Evolutionary conservation across 1,140 invertebrate species (phyloP).

Genomic region (Caenorhabditis brenneri): DNA sequence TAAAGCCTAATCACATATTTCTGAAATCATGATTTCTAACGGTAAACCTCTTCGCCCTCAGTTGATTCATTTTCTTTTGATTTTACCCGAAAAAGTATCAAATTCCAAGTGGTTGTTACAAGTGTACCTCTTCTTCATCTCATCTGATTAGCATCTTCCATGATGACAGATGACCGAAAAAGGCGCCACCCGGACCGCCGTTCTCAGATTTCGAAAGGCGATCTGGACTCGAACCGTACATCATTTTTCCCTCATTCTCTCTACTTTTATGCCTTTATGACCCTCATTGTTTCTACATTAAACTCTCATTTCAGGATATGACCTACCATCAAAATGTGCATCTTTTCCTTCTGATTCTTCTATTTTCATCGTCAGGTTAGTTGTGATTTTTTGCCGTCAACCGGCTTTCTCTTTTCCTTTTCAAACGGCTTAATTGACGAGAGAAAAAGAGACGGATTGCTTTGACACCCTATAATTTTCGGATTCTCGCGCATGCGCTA

Average conservation of each 20-base stretch:
- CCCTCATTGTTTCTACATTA: background rate
- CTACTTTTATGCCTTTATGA: background rate
- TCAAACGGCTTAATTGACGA: conserved; percentile 26
- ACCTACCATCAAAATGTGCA: background rate
- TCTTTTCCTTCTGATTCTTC: background rate
- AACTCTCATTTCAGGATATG: background rate
- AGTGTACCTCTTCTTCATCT: background rate
- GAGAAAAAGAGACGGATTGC: background rate
- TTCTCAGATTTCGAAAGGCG: conserved; percentile 39
- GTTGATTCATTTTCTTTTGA: background rate
- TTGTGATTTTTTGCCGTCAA: background rate
- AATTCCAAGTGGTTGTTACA: conserved; percentile 19
- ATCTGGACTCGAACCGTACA: background rate
- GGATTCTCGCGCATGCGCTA: conserved; percentile 33
- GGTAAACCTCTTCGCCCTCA: background rate
- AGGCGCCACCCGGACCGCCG: background rate
- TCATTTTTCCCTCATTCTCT: background rate
- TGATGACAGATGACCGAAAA: conserved; percentile 33
- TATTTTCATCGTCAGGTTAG: background rate
- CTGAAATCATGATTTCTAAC: too few species aligned
- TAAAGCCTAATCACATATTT: too few species aligned
- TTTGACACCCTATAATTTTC: conserved; percentile 42
- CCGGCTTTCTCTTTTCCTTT: conserved; percentile 5
- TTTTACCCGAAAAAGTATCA: background rate
- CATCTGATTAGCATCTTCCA: conserved; percentile 26